Evolutionary conservation across 2,113 vertebrate genomes (phyloP).

Genomic region (Rhinichthys klamathensis): DNA sequence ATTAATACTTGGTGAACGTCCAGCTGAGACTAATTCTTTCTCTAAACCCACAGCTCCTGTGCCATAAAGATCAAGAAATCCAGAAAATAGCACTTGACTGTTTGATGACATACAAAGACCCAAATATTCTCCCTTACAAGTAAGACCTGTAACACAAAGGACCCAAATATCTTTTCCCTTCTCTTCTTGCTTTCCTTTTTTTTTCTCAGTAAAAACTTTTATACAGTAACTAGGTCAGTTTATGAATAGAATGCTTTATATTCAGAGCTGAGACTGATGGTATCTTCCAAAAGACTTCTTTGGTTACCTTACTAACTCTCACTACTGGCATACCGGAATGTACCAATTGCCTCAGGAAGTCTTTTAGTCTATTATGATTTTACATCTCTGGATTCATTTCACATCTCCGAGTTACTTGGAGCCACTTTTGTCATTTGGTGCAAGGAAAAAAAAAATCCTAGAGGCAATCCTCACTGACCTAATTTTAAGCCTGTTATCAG

Average conservation of each 20-base stretch:
- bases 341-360: constrained; percentile 30
- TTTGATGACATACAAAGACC: constrained; percentile 90
- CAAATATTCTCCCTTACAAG: constrained; percentile 89
- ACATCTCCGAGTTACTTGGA: background rate
- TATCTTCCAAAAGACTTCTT: constrained; percentile 34
- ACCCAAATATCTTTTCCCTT: background rate
- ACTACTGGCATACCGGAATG: constrained; percentile 35
- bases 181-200: constrained; percentile 9
- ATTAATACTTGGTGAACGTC: too few relatives aligned
- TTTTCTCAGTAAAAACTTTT: constrained; percentile 10
- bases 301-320: constrained; percentile 19
- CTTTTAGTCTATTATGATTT: constrained; percentile 41
- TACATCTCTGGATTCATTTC: constrained; percentile 46
- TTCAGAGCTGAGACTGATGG: constrained; percentile 36
- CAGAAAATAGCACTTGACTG: constrained; percentile 90
- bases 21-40: background rate
- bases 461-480: background rate
- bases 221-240: constrained; percentile 10
- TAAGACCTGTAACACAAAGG: constrained; percentile 65
- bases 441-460: background rate
- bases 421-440: constrained; percentile 22
- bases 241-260: constrained; percentile 50
- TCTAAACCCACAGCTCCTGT: constrained; percentile 81
- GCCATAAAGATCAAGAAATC: constrained; percentile 91
- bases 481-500: background rate